Evolutionary conservation across 2,113 vertebrate genomes (phyloP).

Genomic region (Rostratula benghalensis): DNA sequence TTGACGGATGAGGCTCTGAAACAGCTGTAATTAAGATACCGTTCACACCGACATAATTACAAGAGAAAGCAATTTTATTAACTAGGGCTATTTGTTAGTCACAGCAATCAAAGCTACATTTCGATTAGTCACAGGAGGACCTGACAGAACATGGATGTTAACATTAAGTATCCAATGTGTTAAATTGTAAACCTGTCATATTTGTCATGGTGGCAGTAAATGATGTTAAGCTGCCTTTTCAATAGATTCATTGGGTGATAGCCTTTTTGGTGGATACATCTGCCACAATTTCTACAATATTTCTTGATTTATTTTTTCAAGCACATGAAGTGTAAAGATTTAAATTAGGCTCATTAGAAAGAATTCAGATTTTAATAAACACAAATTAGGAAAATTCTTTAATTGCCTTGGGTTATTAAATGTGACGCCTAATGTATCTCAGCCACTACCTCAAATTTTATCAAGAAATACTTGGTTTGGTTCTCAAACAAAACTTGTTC

Average conservation of each 20-base stretch:
- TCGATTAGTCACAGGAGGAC: background rate
- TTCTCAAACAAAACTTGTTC: background rate
- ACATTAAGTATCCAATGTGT: background rate
- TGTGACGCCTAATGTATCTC: background rate
- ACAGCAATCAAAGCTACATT: background rate
- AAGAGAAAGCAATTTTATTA: background rate
- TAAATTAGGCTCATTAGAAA: constrained; percentile 1
- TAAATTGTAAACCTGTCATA: constrained; percentile 61
- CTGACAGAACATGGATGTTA: constrained; percentile 43
- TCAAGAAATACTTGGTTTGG: background rate
- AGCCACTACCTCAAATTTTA: background rate
- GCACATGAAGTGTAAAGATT: background rate
- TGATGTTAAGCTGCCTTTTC: constrained; percentile 58
- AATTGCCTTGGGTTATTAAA: background rate
- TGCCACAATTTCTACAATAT: background rate
- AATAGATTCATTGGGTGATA: constrained; percentile 40
- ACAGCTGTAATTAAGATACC: background rate
- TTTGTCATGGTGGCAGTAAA: constrained; percentile 52
- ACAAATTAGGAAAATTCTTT: background rate
- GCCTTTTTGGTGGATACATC: constrained; percentile 1
- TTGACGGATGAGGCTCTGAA: background rate
- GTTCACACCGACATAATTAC: background rate
- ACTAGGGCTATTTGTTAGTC: background rate
- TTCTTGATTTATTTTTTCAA: constrained; percentile 19
- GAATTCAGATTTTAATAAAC: background rate